Evolutionary conservation across 1,140 invertebrate genomes (phyloP), one percentile per base, ranked within the genome.

Genomic region (Homalodisca vitripennis): DNA sequence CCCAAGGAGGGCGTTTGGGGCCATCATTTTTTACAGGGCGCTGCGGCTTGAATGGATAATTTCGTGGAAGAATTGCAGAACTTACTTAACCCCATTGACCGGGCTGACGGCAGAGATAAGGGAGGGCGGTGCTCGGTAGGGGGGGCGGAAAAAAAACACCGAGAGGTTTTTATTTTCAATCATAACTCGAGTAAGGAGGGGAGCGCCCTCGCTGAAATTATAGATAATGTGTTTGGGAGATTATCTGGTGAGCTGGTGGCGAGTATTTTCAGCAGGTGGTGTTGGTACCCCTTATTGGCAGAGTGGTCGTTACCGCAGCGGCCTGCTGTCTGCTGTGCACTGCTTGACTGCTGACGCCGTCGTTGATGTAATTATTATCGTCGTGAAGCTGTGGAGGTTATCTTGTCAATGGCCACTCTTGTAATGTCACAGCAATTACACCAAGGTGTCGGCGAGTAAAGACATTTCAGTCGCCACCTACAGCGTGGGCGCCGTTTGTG

Each of bases 101-200:
- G 26, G 17, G n/a, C n/a, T n/a, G n/a, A 14, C 48, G 14, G 48
- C n/a, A 22, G 48, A 26, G 55, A 60, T 60, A 60, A 60, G 55
- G 55, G 55, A 29, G 26, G 55, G 48, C 48, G 55, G 34, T 17
- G 34, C 34, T 41, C 34, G 34, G 6, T 17, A 17, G 34, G 34
- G 34, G 34, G 6, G n/a, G n/a, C n/a, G n/a, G n/a, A n/a, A n/a
- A 51, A 60, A 60, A 60, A 60, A 60, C 55, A 3, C 10, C 22
- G 55, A 60, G 55, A 60, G 55, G 55, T 60, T 60, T 60, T 60
- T 60, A 60, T 60, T 60, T 60, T 60, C 55, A 60, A 60, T 60
- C 55, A 60, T 60, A 60, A 60, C 55, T 60, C 48, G 12, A 53
- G 48, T 60, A 13, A 17, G 34, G 17, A 41, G 55, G 55, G 55